Base-by-base conservation (phyloP, 2,113 vertebrate genomes). In the Bubo blakistoni region DNA sequence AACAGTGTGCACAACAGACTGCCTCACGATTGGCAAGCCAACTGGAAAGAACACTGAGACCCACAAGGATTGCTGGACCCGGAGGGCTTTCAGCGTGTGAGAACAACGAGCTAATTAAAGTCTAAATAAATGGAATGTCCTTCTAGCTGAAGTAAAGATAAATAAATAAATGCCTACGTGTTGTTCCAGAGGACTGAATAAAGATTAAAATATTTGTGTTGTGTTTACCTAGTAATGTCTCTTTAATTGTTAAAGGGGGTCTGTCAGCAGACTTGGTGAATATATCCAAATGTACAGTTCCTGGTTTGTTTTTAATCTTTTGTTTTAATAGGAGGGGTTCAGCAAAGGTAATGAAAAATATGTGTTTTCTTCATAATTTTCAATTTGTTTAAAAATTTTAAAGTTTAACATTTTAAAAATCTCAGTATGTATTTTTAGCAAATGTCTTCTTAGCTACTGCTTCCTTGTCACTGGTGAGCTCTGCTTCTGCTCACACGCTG, bases 41-140 rank as follows among this genome's bases (percentile, higher is more conserved):
- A 66, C 88, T 92, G 91, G 90, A 97, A 86, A 70, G 92, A 96
- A n/a, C 51, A 9, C 91, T 51, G 51, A 90, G 95, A 81, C 76
- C 90, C 94, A 83, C 94, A 94, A 85, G 92, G 92, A 93, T 61
- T 91, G 76, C 90, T 47, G 90, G 69, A 93, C 94, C 90, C 36
- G 0, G 44, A 94, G 90, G 93, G 85, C 92, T 92, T 92, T 80
- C 94, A 81, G 87, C 85, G 94, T 86, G 74, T 86, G 92, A 94
- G 88, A 94, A 74, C 86, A 87, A 71, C 2, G 3, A 94, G 91
- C 86, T 93, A 92, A 95, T 96, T 96, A 80, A 87, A 62, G 66
- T 76, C 90, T 85, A 86, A 93, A 88, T 79, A 93, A 96, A 90
- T 16, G 15, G 55, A 82, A 81, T 55, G 42, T 80, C 74, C 93